A percentile compares a stretch with the other conserved stretches of the same genome.
These are phyloP conservation scores for Heliothis virescens DNA, from an alignment of 1,140 invertebrate genomes.

Conservation along the genomic window DNA sequence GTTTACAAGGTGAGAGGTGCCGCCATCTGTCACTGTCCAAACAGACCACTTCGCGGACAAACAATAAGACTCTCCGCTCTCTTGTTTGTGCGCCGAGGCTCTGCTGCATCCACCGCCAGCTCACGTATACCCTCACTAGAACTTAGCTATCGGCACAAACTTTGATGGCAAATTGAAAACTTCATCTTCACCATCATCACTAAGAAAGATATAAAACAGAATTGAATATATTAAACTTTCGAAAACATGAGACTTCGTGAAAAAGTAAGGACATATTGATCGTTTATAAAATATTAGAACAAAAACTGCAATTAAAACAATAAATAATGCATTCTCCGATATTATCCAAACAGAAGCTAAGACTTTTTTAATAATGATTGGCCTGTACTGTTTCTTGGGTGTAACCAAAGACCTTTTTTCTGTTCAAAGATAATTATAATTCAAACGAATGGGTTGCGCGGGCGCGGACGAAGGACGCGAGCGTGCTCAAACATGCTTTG, in stretches of 20 bases:
- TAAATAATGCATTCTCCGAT: neutral
- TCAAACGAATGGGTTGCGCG: slow-evolving; percentile 10
- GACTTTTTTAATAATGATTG: neutral
- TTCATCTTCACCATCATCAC: too few relatives aligned
- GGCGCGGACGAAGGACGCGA: neutral
- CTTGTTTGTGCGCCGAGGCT: slow-evolving; percentile 9
- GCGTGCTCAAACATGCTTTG: neutral
- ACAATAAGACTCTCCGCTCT: slow-evolving; percentile 17
- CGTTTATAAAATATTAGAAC: too few relatives aligned
- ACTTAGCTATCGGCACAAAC: too few relatives aligned
- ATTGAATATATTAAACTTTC: too few relatives aligned
- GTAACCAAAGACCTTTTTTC: neutral
- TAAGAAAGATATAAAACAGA: too few relatives aligned
- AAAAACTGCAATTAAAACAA: too few relatives aligned
- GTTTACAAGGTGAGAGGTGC: slow-evolving; percentile 63
- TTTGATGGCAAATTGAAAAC: too few relatives aligned
- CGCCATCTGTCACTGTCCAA: slow-evolving; percentile 69
- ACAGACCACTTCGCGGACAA: slow-evolving; percentile 45
- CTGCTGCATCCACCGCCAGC: neutral
- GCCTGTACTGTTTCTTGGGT: neutral
- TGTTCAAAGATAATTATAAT: slow-evolving; percentile 23
- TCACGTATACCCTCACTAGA: too few relatives aligned
- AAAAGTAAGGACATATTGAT: too few relatives aligned
- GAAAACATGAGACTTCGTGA: too few relatives aligned
- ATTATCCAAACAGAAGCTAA: neutral